A percentile compares a stretch with the other conserved stretches of the same genome.
phyloP scores from a whole-genome alignment of 2,113 vertebrate species.

The Gymnobelideus leadbeateri region DNA sequence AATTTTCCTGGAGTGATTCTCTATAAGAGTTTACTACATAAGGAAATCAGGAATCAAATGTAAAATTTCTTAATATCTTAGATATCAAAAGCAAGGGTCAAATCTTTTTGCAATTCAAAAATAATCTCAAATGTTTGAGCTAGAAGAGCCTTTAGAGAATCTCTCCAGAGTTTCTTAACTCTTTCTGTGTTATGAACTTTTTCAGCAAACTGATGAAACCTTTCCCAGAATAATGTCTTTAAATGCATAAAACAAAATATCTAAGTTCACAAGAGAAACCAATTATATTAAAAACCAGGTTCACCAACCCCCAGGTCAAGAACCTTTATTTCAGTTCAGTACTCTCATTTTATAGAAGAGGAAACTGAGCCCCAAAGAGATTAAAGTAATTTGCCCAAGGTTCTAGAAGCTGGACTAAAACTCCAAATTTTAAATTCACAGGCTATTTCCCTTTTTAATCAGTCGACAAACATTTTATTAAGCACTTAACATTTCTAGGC shows the following conservation, averaged over 20 bases:
- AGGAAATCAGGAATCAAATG: background rate
- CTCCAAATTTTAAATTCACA: background rate
- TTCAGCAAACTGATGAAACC: background rate
- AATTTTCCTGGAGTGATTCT: background rate
- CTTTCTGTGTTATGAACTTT: background rate
- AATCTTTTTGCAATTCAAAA: background rate
- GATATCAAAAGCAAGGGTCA: background rate
- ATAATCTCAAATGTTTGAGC: background rate
- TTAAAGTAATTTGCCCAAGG: background rate
- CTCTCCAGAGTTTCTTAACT: background rate
- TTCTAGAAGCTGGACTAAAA: background rate
- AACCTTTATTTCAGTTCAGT: background rate
- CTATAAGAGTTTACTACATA: background rate
- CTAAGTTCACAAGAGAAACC: background rate
- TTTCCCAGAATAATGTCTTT: background rate
- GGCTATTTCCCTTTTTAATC: background rate
- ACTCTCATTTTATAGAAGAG: background rate
- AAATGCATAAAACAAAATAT: background rate
- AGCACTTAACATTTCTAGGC: background rate
- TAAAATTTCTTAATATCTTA: background rate
- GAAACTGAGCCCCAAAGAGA: background rate
- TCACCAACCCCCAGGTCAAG: background rate
- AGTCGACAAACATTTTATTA: background rate
- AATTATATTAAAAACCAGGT: background rate
- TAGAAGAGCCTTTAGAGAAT: background rate